Conservation (phyloP, 2,888 invertebrate genomes). For the Byasa hedistus region DNA sequence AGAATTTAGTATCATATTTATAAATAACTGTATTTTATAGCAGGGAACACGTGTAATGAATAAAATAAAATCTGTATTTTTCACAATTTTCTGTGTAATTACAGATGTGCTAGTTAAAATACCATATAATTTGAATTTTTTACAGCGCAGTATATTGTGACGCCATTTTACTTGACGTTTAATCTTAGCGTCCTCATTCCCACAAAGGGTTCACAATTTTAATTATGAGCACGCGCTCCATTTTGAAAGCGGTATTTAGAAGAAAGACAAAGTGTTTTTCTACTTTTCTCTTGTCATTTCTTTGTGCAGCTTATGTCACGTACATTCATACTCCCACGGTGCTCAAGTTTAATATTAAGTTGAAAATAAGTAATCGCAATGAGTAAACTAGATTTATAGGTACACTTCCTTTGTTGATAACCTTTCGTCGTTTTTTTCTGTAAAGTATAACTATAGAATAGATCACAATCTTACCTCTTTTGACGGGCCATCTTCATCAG, state of each 20-base stretch:
- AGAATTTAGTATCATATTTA: too few relatives aligned
- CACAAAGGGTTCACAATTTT: slow-evolving; percentile 28
- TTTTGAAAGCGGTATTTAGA: slow-evolving; percentile 23
- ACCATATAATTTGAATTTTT: slow-evolving; percentile 4
- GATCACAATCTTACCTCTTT: slow-evolving; percentile 1
- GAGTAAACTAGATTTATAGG: too few relatives aligned
- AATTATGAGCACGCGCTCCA: slow-evolving; percentile 24
- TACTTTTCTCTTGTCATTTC: slow-evolving; percentile 11
- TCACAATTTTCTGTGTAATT: too few relatives aligned
- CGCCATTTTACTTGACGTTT: slow-evolving; percentile 26
- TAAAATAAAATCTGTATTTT: too few relatives aligned
- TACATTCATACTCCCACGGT: not conserved
- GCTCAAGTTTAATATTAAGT: too few relatives aligned
- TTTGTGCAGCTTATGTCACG: slow-evolving; percentile 1
- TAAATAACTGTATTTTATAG: too few relatives aligned
- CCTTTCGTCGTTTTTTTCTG: too few relatives aligned
- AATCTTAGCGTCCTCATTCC: slow-evolving; percentile 25
- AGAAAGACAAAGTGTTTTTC: slow-evolving; percentile 20
- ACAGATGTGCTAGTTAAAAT: slow-evolving; percentile 12
- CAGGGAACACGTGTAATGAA: too few relatives aligned
- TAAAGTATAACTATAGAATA: too few relatives aligned
- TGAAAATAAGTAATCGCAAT: too few relatives aligned
- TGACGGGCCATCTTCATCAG: not conserved
- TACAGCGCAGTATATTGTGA: slow-evolving; percentile 8
- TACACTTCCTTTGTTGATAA: too few relatives aligned